These are phyloP conservation scores for Gortyna flavago DNA, from an alignment of 2,888 invertebrate genomes.

Conservation along the genomic window DNA sequence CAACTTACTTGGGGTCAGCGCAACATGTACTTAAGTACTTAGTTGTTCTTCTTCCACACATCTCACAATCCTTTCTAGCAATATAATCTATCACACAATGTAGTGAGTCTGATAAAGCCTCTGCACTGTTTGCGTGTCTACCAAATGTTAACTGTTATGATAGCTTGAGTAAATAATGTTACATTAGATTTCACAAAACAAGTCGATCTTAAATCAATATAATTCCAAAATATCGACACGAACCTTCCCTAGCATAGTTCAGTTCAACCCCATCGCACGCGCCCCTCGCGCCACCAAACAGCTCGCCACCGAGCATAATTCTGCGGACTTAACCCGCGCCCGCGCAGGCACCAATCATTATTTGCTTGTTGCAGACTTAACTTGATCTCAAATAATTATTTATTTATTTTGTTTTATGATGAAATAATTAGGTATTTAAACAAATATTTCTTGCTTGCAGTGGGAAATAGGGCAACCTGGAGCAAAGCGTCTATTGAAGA, in stretches of 20 bases:
- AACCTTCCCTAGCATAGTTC: conserved; percentile 71
- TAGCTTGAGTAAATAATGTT: background rate
- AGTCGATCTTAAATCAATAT: too few species aligned
- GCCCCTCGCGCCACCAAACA: conserved; percentile 76
- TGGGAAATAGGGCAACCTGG: background rate
- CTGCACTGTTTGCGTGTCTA: background rate
- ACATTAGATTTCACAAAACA: background rate
- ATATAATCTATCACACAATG: background rate
- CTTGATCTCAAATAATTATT: conserved; percentile 22
- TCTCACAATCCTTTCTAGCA: background rate
- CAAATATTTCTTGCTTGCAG: background rate
- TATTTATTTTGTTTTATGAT: conserved; percentile 6
- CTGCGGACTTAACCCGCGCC: conserved; percentile 83
- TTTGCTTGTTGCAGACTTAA: conserved; percentile 84
- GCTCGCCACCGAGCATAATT: conserved; percentile 87
- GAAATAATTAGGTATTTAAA: background rate
- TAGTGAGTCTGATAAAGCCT: background rate
- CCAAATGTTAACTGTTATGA: background rate
- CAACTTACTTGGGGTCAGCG: background rate
- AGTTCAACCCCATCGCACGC: conserved; percentile 63
- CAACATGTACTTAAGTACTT: background rate
- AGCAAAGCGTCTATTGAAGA: background rate
- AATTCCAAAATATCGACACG: conserved; percentile 28
- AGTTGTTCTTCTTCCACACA: background rate
- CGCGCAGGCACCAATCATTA: conserved; percentile 76